A percentile compares a stretch with the other conserved stretches of the same genome.
Evolutionary conservation across 2,797 vertebrate species (phyloP).

Genomic region (Falco naumanni): DNA sequence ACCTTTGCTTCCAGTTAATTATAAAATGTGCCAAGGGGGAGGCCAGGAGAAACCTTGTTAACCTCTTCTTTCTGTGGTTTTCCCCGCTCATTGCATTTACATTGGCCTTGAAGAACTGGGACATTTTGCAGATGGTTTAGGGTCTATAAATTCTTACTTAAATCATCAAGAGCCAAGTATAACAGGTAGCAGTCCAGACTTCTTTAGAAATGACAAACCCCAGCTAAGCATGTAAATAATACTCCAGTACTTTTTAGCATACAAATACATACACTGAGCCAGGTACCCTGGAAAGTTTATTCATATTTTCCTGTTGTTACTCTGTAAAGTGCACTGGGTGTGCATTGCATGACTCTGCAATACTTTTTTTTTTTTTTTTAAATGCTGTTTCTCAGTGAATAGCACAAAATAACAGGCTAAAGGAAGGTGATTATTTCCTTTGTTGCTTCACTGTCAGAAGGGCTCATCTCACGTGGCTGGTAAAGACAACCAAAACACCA

Average conservation of each 20-base stretch:
- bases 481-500: not conserved
- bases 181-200: constrained; percentile 76
- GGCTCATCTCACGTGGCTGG: not conserved
- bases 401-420: not conserved
- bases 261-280: constrained; percentile 28
- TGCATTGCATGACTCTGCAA: not conserved
- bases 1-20: constrained; percentile 5
- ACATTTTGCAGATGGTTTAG: constrained; percentile 71
- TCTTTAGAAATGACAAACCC: constrained; percentile 69
- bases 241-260: constrained; percentile 54
- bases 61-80: constrained; percentile 56
- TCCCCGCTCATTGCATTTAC: constrained; percentile 40
- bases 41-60: constrained; percentile 22
- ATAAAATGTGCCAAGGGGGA: constrained; percentile 16
- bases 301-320: constrained; percentile 50
- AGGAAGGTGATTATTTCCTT: not conserved
- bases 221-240: constrained; percentile 72
- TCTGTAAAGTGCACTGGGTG: not conserved
- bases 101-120: constrained; percentile 68
- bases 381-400: not conserved
- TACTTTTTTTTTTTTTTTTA: not conserved
- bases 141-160: constrained; percentile 72
- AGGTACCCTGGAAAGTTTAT: not conserved
- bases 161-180: constrained; percentile 68
- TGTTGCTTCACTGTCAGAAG: not conserved